Base-by-base conservation (phyloP, 2,113 vertebrate species). In the Piaya cayana region DNA sequence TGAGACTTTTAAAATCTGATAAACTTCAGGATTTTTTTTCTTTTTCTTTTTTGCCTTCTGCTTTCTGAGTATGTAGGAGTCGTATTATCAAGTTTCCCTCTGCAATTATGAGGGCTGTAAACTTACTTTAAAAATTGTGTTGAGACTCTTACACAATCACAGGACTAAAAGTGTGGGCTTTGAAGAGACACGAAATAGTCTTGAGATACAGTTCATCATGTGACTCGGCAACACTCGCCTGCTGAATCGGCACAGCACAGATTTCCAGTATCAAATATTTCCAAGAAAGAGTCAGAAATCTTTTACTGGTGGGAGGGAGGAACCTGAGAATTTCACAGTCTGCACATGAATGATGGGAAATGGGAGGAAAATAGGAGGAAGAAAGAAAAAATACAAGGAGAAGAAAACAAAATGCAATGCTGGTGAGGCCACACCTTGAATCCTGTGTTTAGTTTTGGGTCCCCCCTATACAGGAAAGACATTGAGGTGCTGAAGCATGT, bases 1-100 rank as follows among this genome's bases (percentile, higher is more conserved):
- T 96, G 86, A 96, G 93, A 96, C 88, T 95, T 95, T 77, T 59
- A 5, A 96, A 96, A 96, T 95, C 93, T 94, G 92, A 96, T 96
- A 95, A 95, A 95, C 49, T 93, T 94, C n/a, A 77, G 63, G 30
- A 6, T 2, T 29, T 47, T 34, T 34, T 43, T 78, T 93, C 15
- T 60, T 50, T 7, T 63, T n/a, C 8, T 47, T 82, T 92, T 70
- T 90, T 74, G 5, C 63, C 59, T 95, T 88, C 71, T 94, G 85
- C 92, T 96, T 95, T 96, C 75, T 90, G 88, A 92, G 59, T 75
- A 92, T 86, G 93, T 97, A 94, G 93, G 90, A 92, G 94, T 93
- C 4, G 0, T 56, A 90, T 95, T 95, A 96, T 92, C 94, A 95
- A 92, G 85, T 94, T 96, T 97, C 81, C 88, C 90, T 93, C 86